A percentile compares a stretch with the other conserved stretches of the same genome.
Evolutionary conservation across 2,113 vertebrate species (phyloP).

Genomic region (Dipodomys spectabilis): DNA sequence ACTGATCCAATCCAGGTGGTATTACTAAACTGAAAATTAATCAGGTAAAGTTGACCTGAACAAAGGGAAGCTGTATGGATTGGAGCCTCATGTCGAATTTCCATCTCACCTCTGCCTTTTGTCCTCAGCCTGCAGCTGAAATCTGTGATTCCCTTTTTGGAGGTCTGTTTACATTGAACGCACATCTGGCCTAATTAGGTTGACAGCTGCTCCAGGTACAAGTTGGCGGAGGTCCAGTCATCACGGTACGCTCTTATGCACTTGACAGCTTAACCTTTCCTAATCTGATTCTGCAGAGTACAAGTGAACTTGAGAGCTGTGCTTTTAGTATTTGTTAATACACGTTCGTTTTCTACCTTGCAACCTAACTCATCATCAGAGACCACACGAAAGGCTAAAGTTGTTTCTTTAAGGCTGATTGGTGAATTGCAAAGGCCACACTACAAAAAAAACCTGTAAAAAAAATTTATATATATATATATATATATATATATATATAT

Average conservation of each 20-base stretch:
- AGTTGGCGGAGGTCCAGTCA: conserved; percentile 87
- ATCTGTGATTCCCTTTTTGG: conserved; percentile 88
- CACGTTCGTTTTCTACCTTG: conserved; percentile 71
- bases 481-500: no score
- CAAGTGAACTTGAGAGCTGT: conserved; percentile 82
- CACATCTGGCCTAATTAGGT: conserved; percentile 90
- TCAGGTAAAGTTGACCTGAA: conserved; percentile 81
- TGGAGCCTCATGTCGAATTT: conserved; percentile 57
- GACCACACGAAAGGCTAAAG: conserved; percentile 45
- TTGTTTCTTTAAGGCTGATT: conserved; percentile 28
- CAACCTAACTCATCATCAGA: conserved; percentile 53
- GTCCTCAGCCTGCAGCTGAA: conserved; percentile 80
- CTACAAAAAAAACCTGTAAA: neutral
- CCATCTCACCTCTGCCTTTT: neutral
- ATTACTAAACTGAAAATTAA: conserved; percentile 80
- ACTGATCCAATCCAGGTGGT: conserved; percentile 77
- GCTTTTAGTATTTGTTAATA: conserved; percentile 86
- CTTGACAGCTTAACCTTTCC: conserved; percentile 88
- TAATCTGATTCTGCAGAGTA: conserved; percentile 81
- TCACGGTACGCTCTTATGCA: conserved; percentile 83
- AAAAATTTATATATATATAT: no score
- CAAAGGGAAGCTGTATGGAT: conserved; percentile 79
- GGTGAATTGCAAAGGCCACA: conserved; percentile 44
- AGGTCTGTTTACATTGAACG: conserved; percentile 87
- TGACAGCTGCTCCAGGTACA: conserved; percentile 89